Conservation (phyloP, 2,888 invertebrate genomes). For the Coenonympha glycerion region DNA sequence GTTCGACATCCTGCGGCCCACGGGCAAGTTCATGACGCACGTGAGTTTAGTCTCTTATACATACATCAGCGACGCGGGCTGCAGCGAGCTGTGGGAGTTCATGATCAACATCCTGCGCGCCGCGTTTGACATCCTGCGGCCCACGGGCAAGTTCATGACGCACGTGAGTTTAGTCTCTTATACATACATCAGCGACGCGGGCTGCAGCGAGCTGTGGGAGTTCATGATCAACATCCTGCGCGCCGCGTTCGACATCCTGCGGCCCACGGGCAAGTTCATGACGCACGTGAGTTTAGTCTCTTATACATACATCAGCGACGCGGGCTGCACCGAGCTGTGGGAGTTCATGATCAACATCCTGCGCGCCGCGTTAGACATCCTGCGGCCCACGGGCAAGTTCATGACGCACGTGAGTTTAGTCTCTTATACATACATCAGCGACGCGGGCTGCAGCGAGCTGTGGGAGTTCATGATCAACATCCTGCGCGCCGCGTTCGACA, state of each 20-base stretch:
- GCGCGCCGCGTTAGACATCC: constrained; percentile 85
- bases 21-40: constrained; percentile 94
- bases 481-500: constrained; percentile 85
- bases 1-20: constrained; percentile 85
- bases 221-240: constrained; percentile 89
- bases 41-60: too few relatives aligned
- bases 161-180: constrained; percentile 84
- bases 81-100: constrained; percentile 92
- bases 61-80: constrained; percentile 86
- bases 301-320: constrained; percentile 86
- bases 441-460: constrained; percentile 85
- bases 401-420: constrained; percentile 88
- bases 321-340: constrained; percentile 89
- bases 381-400: constrained; percentile 89
- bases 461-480: constrained; percentile 93
- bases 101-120: constrained; percentile 87
- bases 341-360: constrained; percentile 90
- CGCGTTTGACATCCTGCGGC: constrained; percentile 86
- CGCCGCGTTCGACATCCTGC: constrained; percentile 86
- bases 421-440: too few relatives aligned
- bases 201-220: constrained; percentile 90
- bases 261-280: constrained; percentile 90
- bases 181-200: constrained; percentile 86
- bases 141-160: constrained; percentile 91
- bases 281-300: constrained; percentile 86